Evolutionary conservation across 2,888 invertebrate genomes (phyloP), one percentile per base, ranked within the genome.

Genomic region (Petrolisthes cinctipes): DNA sequence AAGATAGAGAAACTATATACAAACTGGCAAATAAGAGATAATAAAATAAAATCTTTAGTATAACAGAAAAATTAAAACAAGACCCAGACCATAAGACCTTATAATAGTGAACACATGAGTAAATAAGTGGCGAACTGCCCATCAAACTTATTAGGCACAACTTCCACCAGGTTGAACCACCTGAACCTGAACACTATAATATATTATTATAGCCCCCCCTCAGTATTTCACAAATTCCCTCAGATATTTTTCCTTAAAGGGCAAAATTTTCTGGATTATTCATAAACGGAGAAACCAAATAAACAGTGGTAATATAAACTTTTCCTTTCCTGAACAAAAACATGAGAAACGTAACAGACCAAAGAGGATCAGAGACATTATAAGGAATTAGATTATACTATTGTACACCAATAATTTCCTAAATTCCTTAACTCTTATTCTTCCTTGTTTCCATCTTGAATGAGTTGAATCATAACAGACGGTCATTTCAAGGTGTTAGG

Each of bases 281-380:
- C 53, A 76, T 76, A 76, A 37, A 76, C 76, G 20, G 7, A 76
- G 76, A 76, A 76, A 76, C 76, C 76, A 76, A 61, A 61, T 61
- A 61, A 11, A 11, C 61, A 9, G 37, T 17, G 17, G 3, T 17
- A 61, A 61, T 61, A 17, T 61, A 61, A 61, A 61, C 61, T 61
- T 61, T 61, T 61, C 61, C 61, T 61, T 61, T 61, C 37, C 17
- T 61, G 61, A 61, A 61, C 61, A 61, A 61, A 61, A 11, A 11
- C 61, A 17, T 61, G 17, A 61, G 17, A 17, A 61, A 11, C 17
- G 1, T 17, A 61, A 17, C 11, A 1, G 9, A 11, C 0, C 17
- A 61, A 61, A 61, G 61, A 37, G 61, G 61, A 61, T 61, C 61
- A 0, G 61, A 17, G 61, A 9, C 11, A 17, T 17, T 61, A 61